A percentile compares a stretch with the other conserved stretches of the same genome.
Evolutionary conservation across 2,113 vertebrate genomes (phyloP).

Genomic region (Antechinus stuartii): DNA sequence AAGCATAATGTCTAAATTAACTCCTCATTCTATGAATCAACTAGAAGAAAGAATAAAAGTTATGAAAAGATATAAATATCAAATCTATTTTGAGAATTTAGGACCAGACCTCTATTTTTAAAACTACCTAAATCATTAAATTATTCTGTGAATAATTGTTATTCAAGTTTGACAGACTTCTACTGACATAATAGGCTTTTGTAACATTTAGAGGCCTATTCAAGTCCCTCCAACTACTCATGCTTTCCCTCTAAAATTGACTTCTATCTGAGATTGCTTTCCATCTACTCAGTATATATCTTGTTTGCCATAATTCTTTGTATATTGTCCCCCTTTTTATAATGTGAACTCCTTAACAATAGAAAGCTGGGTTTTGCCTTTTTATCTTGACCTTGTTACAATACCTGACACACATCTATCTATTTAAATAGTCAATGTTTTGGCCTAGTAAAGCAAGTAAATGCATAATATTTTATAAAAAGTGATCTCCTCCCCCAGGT

Average conservation of each 20-base stretch:
- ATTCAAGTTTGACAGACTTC: background rate
- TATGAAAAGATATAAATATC: background rate
- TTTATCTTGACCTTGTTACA: background rate
- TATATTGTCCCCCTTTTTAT: background rate
- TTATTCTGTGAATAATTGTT: background rate
- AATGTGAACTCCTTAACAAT: background rate
- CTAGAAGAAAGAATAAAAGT: background rate
- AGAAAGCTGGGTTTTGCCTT: background rate
- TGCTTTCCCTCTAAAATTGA: background rate
- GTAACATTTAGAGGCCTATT: background rate
- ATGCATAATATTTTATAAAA: background rate
- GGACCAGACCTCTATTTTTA: background rate
- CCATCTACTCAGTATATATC: background rate
- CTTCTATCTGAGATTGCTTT: background rate
- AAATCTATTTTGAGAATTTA: background rate
- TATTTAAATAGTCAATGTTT: rapidly evolving
- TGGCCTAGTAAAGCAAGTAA: background rate
- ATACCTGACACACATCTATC: background rate
- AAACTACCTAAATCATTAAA: background rate
- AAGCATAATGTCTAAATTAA: background rate
- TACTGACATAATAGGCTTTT: background rate
- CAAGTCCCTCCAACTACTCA: background rate
- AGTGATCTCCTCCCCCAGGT: rapidly evolving
- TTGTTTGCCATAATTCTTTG: background rate
- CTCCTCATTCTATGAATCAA: background rate